Percentiles rank a stretch among this genome's conserved stretches.
These are phyloP conservation scores for Tupaia chinensis DNA, from an alignment of 2,113 vertebrate species.

Conservation along the genomic window DNA sequence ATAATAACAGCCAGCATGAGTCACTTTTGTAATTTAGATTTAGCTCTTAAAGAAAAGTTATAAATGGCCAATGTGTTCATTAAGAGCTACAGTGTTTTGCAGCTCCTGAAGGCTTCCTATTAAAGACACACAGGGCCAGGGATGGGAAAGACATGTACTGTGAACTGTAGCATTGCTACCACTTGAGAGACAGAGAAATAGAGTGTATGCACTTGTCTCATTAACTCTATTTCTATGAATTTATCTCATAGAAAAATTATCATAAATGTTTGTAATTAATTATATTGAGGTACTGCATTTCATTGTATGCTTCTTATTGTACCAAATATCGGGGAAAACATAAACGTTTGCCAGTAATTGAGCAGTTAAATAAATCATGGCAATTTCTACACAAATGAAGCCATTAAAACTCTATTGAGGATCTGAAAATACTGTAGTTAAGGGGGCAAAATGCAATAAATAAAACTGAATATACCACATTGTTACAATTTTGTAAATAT, in stretches of 20 bases:
- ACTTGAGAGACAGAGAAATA: background rate
- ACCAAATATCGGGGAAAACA: slow-evolving; percentile 36
- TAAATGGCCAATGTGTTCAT: background rate
- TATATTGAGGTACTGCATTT: slow-evolving; percentile 6
- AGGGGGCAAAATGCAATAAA: background rate
- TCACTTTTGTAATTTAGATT: slow-evolving; percentile 33
- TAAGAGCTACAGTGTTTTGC: background rate
- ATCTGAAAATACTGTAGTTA: slow-evolving; percentile 50
- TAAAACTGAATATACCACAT: slow-evolving; percentile 24
- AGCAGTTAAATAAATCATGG: slow-evolving; percentile 52
- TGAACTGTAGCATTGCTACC: background rate
- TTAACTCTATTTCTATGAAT: slow-evolving; percentile 24
- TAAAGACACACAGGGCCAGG: background rate
- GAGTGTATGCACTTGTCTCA: background rate
- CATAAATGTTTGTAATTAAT: slow-evolving; percentile 55
- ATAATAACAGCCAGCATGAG: background rate
- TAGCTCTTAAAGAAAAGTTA: slow-evolving; percentile 40
- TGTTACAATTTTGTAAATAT: slow-evolving; percentile 51
- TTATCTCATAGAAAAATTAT: slow-evolving; percentile 53
- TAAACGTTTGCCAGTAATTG: slow-evolving; percentile 11
- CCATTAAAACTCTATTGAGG: background rate
- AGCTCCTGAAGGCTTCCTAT: background rate
- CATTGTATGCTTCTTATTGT: slow-evolving; percentile 6
- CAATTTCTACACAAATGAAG: slow-evolving; percentile 48
- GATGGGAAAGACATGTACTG: background rate